Base-by-base conservation (phyloP, 1,140 invertebrate genomes). In the Dreissena rostriformis region DNA sequence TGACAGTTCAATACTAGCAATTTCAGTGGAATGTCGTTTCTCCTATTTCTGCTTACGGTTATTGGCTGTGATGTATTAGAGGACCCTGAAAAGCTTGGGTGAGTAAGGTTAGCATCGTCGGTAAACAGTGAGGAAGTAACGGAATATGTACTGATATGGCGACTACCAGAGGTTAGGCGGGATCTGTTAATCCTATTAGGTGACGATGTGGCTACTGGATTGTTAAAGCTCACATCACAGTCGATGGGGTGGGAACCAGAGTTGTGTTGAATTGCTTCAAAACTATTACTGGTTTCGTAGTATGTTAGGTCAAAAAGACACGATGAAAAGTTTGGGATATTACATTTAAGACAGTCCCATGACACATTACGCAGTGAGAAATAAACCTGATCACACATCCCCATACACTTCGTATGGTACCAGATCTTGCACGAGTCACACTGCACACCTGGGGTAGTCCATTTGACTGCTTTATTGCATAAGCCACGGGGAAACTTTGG, bases 391-490 rank as follows among this genome's bases (percentile, higher is more conserved):
- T 72, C 70, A 15, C 15, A 0, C 70, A 72, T 72, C 17, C 70
- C 70, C 70, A 72, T 51, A 51, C 70, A 72, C 19, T 24, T 49
- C 7, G 39, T 28, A 49, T 72, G 70, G 28, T 72, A 72, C 70
- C 70, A 72, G 17, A 72, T 15, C 11, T 72, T 24, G 51, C 70
- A 72, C 14, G 70, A 29, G 39, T 72, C 70, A 14, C 29, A 72
- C 14, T 49, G 29, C 8, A 72, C 70, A 29, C 70, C 24, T 10
- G 70, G 70, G 14, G 70, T 72, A 15, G 70, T 29, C 70, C 70
- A 49, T 72, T 72, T 72, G 15, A 26, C 24, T 24, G 70, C 70
- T 49, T 72, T 72, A 14, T 29, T 11, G 28, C 29, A 72, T 26
- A 72, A 26, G 29, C 70, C 70, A 39, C 70, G 51, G 14, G 70